Percentiles rank a stretch among this genome's conserved stretches.
phyloP scores from a whole-genome alignment of 2,113 vertebrate species.

The Galbula dea region DNA sequence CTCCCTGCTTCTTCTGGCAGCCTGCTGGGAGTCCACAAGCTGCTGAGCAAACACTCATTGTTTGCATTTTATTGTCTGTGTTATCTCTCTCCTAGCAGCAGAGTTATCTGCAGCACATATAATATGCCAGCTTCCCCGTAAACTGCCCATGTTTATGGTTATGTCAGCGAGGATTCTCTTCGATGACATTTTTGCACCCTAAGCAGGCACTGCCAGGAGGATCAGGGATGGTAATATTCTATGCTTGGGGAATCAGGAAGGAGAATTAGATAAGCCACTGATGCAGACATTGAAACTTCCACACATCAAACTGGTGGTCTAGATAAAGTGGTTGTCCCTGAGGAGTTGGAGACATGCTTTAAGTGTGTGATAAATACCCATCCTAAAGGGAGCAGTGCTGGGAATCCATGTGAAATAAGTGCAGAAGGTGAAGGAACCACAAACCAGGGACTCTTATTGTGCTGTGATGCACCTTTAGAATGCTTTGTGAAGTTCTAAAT shows the following conservation, averaged over 20 bases:
- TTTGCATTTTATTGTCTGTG: neutral
- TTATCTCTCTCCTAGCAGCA: neutral
- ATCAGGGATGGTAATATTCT: neutral
- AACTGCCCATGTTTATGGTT: neutral
- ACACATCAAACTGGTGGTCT: neutral
- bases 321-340: neutral
- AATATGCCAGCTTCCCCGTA: neutral
- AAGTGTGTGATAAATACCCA: neutral
- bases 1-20: neutral
- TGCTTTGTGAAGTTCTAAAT: neutral
- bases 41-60: neutral
- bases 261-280: neutral
- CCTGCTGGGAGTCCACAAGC: neutral
- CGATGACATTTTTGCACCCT: neutral
- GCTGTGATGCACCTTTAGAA: accelerated
- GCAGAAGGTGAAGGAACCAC: neutral
- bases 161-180: neutral
- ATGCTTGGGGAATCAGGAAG: neutral
- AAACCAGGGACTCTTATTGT: neutral
- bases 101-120: neutral
- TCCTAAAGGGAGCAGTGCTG: neutral
- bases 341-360: neutral
- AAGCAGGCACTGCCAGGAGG: neutral
- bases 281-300: neutral
- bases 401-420: neutral